phyloP scores from a whole-genome alignment of 2,888 invertebrate genomes.

The Acleris laterana region DNA sequence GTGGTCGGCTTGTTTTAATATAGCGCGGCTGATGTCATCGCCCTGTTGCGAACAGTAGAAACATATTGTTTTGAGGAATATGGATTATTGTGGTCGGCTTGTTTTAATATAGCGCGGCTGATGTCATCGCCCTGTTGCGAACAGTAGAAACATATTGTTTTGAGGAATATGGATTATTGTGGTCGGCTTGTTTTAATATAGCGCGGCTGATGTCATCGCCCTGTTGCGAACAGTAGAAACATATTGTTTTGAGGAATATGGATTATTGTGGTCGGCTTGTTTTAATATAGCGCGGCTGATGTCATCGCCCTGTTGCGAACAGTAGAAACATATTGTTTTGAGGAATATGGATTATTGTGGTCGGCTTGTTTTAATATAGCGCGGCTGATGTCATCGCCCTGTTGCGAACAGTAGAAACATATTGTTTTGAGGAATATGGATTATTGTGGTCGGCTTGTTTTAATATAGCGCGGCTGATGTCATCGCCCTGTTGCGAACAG shows the following conservation, averaged over 20 bases:
- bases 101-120: conserved; percentile 58
- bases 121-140: conserved; percentile 77
- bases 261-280: conserved; percentile 1
- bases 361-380: conserved; percentile 47
- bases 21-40: conserved; percentile 76
- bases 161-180: conserved; percentile 24
- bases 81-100: conserved; percentile 3
- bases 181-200: conserved; percentile 38
- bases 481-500: conserved; percentile 69
- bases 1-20: background rate
- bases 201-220: conserved; percentile 73
- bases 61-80: conserved; percentile 49
- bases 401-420: conserved; percentile 59
- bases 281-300: conserved; percentile 64
- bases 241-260: conserved; percentile 48
- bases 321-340: conserved; percentile 50
- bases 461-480: conserved; percentile 70
- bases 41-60: conserved; percentile 62
- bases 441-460: conserved; percentile 1
- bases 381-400: conserved; percentile 72
- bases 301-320: conserved; percentile 73
- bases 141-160: conserved; percentile 50
- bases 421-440: conserved; percentile 46
- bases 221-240: conserved; percentile 62
- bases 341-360: conserved; percentile 22